phyloP scores from a whole-genome alignment of 2,888 invertebrate genomes.

The Priocnemis perturbator region DNA sequence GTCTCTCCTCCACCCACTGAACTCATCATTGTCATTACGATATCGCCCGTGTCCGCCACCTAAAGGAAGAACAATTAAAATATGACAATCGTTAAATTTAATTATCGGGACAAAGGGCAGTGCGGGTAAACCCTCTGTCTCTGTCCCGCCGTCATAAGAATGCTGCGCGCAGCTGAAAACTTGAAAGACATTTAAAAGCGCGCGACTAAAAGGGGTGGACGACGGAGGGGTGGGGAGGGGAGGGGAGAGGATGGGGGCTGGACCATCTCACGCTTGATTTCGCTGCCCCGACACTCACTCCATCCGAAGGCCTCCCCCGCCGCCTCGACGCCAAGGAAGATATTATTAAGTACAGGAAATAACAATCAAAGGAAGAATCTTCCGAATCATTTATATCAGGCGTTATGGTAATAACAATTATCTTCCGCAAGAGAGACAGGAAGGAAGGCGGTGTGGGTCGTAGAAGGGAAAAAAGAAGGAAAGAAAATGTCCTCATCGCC shows the following conservation, averaged over 20 bases:
- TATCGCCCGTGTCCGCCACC: constrained; percentile 51
- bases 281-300: constrained; percentile 37
- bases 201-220: constrained; percentile 59
- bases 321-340: constrained; percentile 26
- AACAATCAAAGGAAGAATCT: constrained; percentile 63
- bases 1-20: constrained; percentile 18
- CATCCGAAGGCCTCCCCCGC: constrained; percentile 11
- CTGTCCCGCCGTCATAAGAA: constrained; percentile 53
- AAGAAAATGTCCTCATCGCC: neutral
- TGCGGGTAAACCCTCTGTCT: constrained; percentile 32
- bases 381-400: constrained; percentile 64
- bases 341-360: constrained; percentile 61
- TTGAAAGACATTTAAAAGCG: constrained; percentile 71
- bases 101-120: constrained; percentile 70
- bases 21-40: constrained; percentile 41
- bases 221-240: constrained; percentile 22
- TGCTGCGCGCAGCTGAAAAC: constrained; percentile 68
- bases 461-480: neutral
- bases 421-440: constrained; percentile 4
- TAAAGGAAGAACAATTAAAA: constrained; percentile 72
- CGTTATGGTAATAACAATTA: constrained; percentile 62
- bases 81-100: constrained; percentile 74
- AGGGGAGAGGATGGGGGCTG: constrained; percentile 23
- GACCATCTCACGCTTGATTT: constrained; percentile 53
- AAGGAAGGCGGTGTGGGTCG: neutral